Evolutionary conservation across 2,797 vertebrate genomes (phyloP).

Genomic region (Craterocephalus amniculus): DNA sequence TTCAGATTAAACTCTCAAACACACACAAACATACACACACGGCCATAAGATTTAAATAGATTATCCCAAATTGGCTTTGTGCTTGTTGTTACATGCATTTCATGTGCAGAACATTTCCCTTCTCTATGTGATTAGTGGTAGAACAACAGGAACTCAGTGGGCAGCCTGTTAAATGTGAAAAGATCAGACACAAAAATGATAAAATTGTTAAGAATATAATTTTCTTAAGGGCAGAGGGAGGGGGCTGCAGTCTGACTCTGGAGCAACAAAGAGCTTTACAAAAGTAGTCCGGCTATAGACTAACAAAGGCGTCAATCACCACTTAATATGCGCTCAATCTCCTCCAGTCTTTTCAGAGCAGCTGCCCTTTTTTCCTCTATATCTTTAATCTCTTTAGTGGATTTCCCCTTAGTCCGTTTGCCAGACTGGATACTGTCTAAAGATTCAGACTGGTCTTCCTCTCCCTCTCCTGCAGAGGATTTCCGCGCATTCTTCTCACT

Average conservation of each 20-base stretch:
- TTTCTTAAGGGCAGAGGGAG: not conserved
- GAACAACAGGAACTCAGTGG: slow-evolving; percentile 28
- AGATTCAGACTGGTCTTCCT: slow-evolving; percentile 79
- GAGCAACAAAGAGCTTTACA: slow-evolving; percentile 62
- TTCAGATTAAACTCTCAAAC: slow-evolving; percentile 41
- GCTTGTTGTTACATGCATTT: slow-evolving; percentile 51
- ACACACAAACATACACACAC: slow-evolving; percentile 22
- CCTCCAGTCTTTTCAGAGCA: slow-evolving; percentile 96
- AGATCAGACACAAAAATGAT: slow-evolving; percentile 39
- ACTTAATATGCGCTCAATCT: slow-evolving; percentile 98
- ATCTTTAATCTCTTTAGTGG: slow-evolving; percentile 93
- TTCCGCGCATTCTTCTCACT: slow-evolving; percentile 84
- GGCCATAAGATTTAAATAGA: slow-evolving; percentile 44
- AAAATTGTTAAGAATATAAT: slow-evolving; percentile 51
- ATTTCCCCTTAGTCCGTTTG: slow-evolving; percentile 88
- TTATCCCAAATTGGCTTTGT: slow-evolving; percentile 59
- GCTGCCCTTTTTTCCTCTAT: slow-evolving; percentile 97
- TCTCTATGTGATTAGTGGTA: slow-evolving; percentile 59
- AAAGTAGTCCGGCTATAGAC: slow-evolving; percentile 69
- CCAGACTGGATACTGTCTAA: slow-evolving; percentile 79
- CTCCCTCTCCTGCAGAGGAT: slow-evolving; percentile 68
- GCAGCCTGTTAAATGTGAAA: slow-evolving; percentile 19
- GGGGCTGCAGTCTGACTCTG: slow-evolving; percentile 26
- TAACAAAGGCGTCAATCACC: slow-evolving; percentile 85
- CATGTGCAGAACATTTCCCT: slow-evolving; percentile 47